Evolutionary conservation across 2,888 invertebrate genomes (phyloP).

Genomic region (Agrotis clavis): DNA sequence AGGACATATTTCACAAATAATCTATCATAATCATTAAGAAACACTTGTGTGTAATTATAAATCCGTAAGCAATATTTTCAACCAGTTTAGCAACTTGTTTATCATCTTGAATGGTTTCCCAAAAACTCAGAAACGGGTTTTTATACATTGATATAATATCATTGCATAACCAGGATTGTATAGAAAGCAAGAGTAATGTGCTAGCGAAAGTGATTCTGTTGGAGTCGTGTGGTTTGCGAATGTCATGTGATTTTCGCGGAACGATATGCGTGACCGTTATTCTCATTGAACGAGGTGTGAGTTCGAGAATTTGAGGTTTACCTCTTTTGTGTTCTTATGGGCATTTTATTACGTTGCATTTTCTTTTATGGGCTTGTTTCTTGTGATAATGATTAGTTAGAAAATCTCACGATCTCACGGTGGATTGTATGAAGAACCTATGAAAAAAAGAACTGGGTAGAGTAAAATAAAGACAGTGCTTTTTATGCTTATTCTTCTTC

Average conservation of each 20-base stretch:
- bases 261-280: slow-evolving; percentile 50
- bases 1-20: slow-evolving; percentile 4
- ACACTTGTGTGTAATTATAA: not conserved
- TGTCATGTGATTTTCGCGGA: slow-evolving; percentile 56
- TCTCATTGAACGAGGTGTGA: slow-evolving; percentile 32
- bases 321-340: slow-evolving; percentile 9
- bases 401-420: no score
- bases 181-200: slow-evolving; percentile 61
- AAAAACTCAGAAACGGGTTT: slow-evolving; percentile 42
- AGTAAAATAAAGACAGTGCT: not conserved
- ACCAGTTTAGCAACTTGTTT: slow-evolving; percentile 27
- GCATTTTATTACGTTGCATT: slow-evolving; percentile 6
- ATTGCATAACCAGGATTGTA: slow-evolving; percentile 59
- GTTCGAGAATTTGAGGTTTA: slow-evolving; percentile 23
- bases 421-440: not conserved
- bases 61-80: slow-evolving; percentile 17
- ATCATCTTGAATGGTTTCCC: slow-evolving; percentile 33
- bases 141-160: slow-evolving; percentile 34
- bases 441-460: not conserved
- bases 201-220: slow-evolving; percentile 60
- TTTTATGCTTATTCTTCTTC: no score
- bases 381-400: no score
- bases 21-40: not conserved
- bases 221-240: slow-evolving; percentile 56
- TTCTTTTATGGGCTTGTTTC: not conserved